Evolutionary conservation across 2,113 vertebrate genomes (phyloP), one percentile per base, ranked within the genome.

Genomic region (Megaceryle maxima): DNA sequence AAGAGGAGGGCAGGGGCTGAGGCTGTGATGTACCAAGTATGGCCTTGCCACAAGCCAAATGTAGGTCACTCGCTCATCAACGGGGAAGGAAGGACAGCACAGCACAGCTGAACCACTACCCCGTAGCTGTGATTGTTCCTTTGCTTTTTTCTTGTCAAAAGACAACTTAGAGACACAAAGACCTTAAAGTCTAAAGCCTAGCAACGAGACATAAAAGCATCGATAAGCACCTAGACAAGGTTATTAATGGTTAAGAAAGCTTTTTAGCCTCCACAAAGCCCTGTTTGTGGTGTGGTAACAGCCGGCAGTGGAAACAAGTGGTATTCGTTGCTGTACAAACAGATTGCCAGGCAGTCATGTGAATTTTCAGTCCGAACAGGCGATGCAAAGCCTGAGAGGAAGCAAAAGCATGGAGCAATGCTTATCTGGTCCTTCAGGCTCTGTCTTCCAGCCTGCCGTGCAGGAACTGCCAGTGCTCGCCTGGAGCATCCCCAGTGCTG

Each of bases 41-140:
- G 20, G 46, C n/a, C 16, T 64, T 94, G 68, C 57, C 67, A 78
- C 84, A 55, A 83, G 17, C 53, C 90, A 64, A 94, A 93, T 84
- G 18, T 18, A 60, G 69, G 37, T 28, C 55, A 43, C 60, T 25
- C 3, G 11, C 75, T 78, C 56, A 29, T 67, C 57, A 25, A 5
- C 1, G 4, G 44, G 11, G 53, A 87, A 43, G 39, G 35, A 74
- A 39, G 90, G 68, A 37, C 16, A 56, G 80, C 37, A 37, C 37
- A 37, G 37, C 68, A 60, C 39, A 76, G 53, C 77, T 1, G 1
- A 81, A 53, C 57, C 7, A 1, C 35, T 57, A 48, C 22, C 50
- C 75, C 68, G n/a, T 24, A 48, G 7, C 79, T 74, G 33, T 16
- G 69, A 37, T 62, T 84, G 56, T 46, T 78, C 72, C 53, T 78